These are phyloP conservation scores for Halichoerus grypus DNA, from an alignment of 2,113 vertebrate genomes.

Conservation along the genomic window DNA sequence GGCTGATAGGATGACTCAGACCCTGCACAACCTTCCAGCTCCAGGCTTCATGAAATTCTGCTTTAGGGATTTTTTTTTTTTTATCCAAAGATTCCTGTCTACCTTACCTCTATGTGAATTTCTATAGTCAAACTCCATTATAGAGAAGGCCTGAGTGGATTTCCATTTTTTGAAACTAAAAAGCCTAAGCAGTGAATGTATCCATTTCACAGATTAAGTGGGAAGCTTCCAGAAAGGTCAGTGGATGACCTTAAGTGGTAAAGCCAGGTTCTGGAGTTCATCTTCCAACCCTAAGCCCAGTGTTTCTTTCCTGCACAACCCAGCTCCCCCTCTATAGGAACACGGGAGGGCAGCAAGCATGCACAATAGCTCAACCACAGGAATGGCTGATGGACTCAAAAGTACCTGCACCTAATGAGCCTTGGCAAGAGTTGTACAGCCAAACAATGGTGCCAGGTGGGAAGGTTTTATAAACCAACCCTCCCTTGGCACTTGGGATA, in stretches of 20 bases:
- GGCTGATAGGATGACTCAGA: neutral
- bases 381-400: neutral
- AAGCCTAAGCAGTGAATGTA: neutral
- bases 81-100: neutral
- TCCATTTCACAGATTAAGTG: neutral
- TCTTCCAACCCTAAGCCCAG: neutral
- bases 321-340: neutral
- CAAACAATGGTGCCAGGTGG: neutral
- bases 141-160: neutral
- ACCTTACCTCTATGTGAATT: neutral
- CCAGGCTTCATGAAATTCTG: neutral
- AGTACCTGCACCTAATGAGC: no score
- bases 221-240: constrained; percentile 2
- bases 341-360: no score
- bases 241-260: neutral
- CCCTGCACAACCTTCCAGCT: neutral
- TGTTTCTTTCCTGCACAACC: neutral
- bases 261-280: neutral
- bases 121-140: neutral
- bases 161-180: neutral
- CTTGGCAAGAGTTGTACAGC: neutral
- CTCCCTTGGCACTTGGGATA: neutral
- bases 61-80: neutral
- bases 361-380: neutral
- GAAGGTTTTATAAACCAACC: neutral